phyloP scores from a whole-genome alignment of 2,113 vertebrate species.

The Alligator sinensis region DNA sequence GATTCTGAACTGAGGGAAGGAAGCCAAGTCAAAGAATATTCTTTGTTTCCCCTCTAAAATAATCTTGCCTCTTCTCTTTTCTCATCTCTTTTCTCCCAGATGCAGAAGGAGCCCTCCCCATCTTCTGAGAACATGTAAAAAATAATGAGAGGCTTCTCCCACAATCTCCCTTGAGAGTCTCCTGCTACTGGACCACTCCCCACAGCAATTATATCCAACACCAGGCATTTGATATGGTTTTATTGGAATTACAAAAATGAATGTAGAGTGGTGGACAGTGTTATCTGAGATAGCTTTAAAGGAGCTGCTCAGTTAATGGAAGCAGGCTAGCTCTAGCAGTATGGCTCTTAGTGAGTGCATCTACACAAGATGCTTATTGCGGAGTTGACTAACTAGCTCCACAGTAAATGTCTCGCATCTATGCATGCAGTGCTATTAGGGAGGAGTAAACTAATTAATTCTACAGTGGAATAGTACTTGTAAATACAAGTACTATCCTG shows the following conservation, averaged over 20 bases:
- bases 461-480: no score
- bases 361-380: no score
- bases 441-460: no score
- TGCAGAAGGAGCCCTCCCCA: neutral
- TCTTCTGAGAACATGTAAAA: neutral
- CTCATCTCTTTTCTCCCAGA: neutral
- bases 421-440: no score
- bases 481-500: no score
- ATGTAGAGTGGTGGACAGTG: neutral
- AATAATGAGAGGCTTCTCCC: fast-evolving
- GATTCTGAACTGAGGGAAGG: neutral
- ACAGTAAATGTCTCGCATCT: no score
- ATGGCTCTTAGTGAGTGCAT: neutral
- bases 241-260: neutral
- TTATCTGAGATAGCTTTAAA: neutral
- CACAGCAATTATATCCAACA: neutral
- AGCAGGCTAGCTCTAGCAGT: neutral
- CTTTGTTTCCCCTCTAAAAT: neutral
- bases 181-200: neutral
- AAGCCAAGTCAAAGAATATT: neutral
- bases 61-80: neutral
- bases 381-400: no score
- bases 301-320: neutral
- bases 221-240: fast-evolving
- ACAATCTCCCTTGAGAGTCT: neutral